Evolutionary conservation across 2,797 vertebrate genomes (phyloP), one percentile per base, ranked within the genome.

Genomic region (Gila robusta): DNA sequence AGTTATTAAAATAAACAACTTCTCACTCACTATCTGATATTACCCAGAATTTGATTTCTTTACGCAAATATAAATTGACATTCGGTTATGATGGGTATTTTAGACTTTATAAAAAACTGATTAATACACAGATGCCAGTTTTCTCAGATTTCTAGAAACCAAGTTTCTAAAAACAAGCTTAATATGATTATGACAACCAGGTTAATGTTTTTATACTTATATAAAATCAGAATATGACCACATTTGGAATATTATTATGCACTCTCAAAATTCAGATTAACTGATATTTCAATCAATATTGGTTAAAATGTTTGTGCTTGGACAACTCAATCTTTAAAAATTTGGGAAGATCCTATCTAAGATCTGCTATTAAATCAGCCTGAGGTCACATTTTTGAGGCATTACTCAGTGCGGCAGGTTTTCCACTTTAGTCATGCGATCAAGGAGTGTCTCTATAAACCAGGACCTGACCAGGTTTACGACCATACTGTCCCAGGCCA

Each of bases 371-470:
- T 35, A 19, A 12, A 23, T 79, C n/a, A 79, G 12, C 26, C 10
- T 37, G 17, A n/a, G 17, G 41, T 66, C 28, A 49, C 56, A 47
- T 47, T 47, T 73, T 69, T 35, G 7, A 52, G 66, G 66, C 16
- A 37, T 81, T 81, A 19, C 47, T 81, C 67, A 10, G 12, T 4
- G 5, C 4, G 3, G 74, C 47, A 70, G 32, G 69, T 49, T 83
- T 49, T 83, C 37, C n/a, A 47, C 28, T 59, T 44, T 0, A 37
- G 56, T 39, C 72, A 32, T 77, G 59, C 6, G 47, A 77, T 77
- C 47, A 78, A 39, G 73, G 83, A 84, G 73, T 49, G 62, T 44
- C 62, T 84, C 35, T 16, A 54, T 78, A 41, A 78, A 56, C 73
- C 44, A 69, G 73, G 16, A 21, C 2, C 35, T 16, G 37, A n/a